Conservation (phyloP, 2,888 invertebrate species). For the Drosophila anomalata region DNA sequence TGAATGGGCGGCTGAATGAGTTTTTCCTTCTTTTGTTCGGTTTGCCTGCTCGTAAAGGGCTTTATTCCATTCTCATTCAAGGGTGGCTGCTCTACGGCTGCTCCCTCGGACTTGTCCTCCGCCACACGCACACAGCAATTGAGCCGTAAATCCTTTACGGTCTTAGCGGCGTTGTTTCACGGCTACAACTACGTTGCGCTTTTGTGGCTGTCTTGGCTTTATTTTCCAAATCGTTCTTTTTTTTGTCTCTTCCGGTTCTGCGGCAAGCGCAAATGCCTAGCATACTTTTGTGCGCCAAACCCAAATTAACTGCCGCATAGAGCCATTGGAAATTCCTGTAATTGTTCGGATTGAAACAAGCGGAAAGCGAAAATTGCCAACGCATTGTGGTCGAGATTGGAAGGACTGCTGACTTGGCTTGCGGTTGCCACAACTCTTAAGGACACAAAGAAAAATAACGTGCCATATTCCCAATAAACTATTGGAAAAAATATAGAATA, state of each 20-base stretch:
- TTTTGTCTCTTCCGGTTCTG: constrained; percentile 29
- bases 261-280: constrained; percentile 35
- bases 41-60: constrained; percentile 57
- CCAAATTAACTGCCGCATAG: constrained; percentile 67
- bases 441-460: not conserved
- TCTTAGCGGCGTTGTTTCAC: constrained; percentile 74
- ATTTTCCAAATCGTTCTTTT: constrained; percentile 23
- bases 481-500: not conserved
- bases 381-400: constrained; percentile 58
- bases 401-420: constrained; percentile 26
- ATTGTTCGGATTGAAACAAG: constrained; percentile 71
- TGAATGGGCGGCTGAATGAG: constrained; percentile 54
- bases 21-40: constrained; percentile 55
- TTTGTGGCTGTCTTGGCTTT: constrained; percentile 52
- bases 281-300: constrained; percentile 56
- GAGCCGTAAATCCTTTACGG: constrained; percentile 83
- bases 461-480: not conserved
- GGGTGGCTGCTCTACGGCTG: constrained; percentile 52
- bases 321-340: constrained; percentile 55
- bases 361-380: constrained; percentile 74
- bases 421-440: constrained; percentile 19
- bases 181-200: constrained; percentile 49
- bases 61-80: constrained; percentile 53
- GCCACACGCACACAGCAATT: constrained; percentile 76
- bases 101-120: constrained; percentile 4